phyloP scores from a whole-genome alignment of 1,140 invertebrate genomes.

The Anoplolepis gracilipes region DNA sequence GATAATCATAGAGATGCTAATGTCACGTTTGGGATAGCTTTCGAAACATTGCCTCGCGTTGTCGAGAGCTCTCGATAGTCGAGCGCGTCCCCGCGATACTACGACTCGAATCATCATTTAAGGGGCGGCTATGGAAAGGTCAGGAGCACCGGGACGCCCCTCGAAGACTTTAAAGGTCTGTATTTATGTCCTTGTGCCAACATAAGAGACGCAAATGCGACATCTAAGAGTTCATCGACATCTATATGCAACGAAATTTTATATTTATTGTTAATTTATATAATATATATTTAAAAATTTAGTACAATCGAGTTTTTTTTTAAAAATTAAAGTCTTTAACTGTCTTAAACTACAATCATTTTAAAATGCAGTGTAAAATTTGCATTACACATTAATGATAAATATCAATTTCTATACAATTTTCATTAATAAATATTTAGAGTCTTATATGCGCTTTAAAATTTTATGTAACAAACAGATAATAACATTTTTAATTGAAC shows the following conservation, averaged over 20 bases:
- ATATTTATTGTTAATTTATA: background rate
- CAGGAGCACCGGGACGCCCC: conserved; percentile 11
- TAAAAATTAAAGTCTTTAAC: background rate
- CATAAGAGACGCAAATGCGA: background rate
- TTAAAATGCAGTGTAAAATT: background rate
- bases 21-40: conserved; percentile 49
- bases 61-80: conserved; percentile 40
- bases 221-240: background rate
- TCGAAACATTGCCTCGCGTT: conserved; percentile 49
- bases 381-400: background rate
- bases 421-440: background rate
- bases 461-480: conserved; percentile 1
- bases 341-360: background rate
- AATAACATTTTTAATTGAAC: background rate
- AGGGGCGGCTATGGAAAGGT: conserved; percentile 48
- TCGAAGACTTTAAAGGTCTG: conserved; percentile 54
- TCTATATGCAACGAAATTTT: background rate
- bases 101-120: conserved; percentile 46
- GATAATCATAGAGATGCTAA: conserved; percentile 48
- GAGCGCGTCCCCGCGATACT: conserved; percentile 26
- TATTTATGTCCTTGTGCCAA: conserved; percentile 29
- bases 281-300: background rate
- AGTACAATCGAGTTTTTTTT: background rate
- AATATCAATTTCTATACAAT: background rate
- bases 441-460: background rate